Percentiles rank a stretch among this genome's conserved stretches.
Evolutionary conservation across 2,797 vertebrate genomes (phyloP).

Genomic region (Cryptoblepharus egeriae): DNA sequence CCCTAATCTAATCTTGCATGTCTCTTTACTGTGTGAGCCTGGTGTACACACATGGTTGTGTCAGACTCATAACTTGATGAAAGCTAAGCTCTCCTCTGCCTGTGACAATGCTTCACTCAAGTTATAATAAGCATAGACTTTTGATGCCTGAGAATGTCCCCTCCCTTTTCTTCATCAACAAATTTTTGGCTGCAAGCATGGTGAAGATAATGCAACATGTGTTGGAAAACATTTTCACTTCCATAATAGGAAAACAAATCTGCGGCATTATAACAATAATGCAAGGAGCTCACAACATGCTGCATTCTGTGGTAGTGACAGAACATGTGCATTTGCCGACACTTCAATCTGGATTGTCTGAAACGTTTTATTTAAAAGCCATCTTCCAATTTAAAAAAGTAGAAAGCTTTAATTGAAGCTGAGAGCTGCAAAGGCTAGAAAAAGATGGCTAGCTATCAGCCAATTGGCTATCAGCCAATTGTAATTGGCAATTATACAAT

Average conservation of each 20-base stretch:
- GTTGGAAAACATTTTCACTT: background rate
- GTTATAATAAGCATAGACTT: background rate
- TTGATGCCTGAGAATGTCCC: background rate
- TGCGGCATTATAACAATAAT: background rate
- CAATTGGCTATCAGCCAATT: no score
- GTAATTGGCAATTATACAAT: conserved; percentile 37
- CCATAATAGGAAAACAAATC: background rate
- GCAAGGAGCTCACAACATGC: background rate
- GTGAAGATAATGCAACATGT: background rate
- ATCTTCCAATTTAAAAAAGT: conserved; percentile 2
- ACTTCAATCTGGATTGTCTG: conserved; percentile 10
- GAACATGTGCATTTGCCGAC: background rate
- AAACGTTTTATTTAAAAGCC: conserved; percentile 37
- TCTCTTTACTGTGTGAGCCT: background rate
- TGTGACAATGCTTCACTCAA: background rate
- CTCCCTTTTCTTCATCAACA: background rate
- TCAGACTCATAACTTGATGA: background rate
- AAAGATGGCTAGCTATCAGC: conserved; percentile 15
- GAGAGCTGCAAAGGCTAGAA: conserved; percentile 7
- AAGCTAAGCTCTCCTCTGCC: background rate
- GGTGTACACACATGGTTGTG: background rate
- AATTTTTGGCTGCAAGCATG: background rate
- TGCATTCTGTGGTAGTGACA: conserved; percentile 14
- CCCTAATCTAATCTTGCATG: background rate
- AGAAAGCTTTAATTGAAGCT: conserved; percentile 18